Percentiles rank a stretch among this genome's conserved stretches.
Conservation (phyloP, 1,140 invertebrate species). For the Eueides isabella region DNA sequence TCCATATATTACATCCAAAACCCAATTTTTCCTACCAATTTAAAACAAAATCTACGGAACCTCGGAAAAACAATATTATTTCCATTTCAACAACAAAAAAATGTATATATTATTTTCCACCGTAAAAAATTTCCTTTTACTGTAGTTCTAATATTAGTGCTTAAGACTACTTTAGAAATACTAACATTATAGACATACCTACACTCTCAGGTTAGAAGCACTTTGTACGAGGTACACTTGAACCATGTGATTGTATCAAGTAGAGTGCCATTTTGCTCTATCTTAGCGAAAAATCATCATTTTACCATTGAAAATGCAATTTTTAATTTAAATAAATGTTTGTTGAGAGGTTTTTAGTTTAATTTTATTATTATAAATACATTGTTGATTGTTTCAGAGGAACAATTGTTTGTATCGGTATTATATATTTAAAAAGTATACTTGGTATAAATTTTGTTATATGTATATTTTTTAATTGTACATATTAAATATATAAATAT, state of each 20-base stretch:
- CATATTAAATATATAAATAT: no score
- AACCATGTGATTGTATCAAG: background rate
- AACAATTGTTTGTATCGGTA: no score
- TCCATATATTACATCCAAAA: no score
- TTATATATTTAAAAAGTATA: no score
- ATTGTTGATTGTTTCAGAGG: no score
- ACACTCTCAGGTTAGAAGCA: background rate
- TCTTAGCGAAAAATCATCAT: background rate
- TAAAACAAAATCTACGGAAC: no score
- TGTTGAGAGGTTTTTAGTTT: background rate
- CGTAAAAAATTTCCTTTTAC: background rate
- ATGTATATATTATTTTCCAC: background rate
- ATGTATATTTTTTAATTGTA: no score
- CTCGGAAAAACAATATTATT: background rate
- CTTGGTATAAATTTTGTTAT: no score
- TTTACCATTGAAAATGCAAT: background rate
- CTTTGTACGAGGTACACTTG: background rate
- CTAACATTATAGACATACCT: background rate
- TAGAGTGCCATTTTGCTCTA: background rate
- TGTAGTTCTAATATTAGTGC: conserved; percentile 3
- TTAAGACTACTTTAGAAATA: conserved; percentile 6
- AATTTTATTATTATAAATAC: background rate
- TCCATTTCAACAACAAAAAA: background rate
- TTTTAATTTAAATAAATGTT: background rate
- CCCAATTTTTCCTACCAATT: no score